A percentile compares a stretch with the other conserved stretches of the same genome.
phyloP scores from a whole-genome alignment of 2,888 invertebrate genomes.

The Lithophane ornitopus region DNA sequence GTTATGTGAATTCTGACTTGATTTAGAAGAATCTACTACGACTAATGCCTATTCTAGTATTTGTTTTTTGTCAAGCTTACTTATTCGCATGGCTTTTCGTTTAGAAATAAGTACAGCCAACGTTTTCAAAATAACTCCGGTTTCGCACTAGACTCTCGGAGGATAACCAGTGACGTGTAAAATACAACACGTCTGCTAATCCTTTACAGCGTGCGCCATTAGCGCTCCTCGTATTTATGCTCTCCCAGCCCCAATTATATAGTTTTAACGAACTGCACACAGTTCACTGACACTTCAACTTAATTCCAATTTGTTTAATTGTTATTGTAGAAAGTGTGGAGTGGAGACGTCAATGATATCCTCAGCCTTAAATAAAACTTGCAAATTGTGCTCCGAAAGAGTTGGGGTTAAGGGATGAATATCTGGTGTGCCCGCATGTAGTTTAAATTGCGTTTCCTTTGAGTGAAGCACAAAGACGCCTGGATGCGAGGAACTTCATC shows the following conservation, averaged over 20 bases:
- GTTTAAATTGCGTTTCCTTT: slow-evolving; percentile 87
- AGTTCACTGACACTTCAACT: slow-evolving; percentile 71
- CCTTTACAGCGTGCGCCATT: slow-evolving; percentile 67
- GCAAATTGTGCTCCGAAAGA: slow-evolving; percentile 71
- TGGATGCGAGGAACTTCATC: slow-evolving; percentile 79
- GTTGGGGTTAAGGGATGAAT: slow-evolving; percentile 77
- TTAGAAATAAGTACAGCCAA: background rate
- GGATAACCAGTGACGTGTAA: slow-evolving; percentile 48
- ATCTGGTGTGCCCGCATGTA: slow-evolving; percentile 84
- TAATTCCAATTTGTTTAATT: slow-evolving; percentile 77
- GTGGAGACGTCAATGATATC: slow-evolving; percentile 38
- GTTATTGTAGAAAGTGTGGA: slow-evolving; percentile 57
- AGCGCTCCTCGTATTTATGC: slow-evolving; percentile 65
- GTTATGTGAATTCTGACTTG: background rate
- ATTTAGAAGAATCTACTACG: background rate
- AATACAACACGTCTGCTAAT: slow-evolving; percentile 69
- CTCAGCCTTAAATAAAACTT: slow-evolving; percentile 71
- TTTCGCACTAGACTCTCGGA: slow-evolving; percentile 13
- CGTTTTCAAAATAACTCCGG: slow-evolving; percentile 25
- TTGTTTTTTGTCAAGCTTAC: background rate
- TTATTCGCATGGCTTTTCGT: background rate
- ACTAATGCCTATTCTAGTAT: background rate
- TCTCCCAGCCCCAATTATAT: slow-evolving; percentile 75
- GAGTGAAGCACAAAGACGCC: slow-evolving; percentile 81
- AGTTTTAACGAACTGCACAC: slow-evolving; percentile 80